Conservation (phyloP, 2,113 vertebrate species). For the Oncorhynchus tshawytscha region DNA sequence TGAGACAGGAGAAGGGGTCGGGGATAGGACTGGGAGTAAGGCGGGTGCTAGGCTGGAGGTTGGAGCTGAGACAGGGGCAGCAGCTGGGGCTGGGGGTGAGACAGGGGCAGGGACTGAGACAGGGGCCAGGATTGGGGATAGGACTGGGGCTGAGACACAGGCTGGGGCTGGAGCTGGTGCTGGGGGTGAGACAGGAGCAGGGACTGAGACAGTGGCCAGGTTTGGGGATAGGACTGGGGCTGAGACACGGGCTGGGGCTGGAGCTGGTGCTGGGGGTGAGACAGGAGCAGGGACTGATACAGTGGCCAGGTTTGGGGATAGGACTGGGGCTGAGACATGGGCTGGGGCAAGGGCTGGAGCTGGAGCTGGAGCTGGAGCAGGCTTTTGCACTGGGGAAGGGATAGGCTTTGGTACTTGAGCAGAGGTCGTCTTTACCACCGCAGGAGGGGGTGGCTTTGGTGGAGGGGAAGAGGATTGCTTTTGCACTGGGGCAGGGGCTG, state of each 20-base stretch:
- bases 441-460: constrained; percentile 61
- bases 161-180: neutral
- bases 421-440: constrained; percentile 62
- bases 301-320: neutral
- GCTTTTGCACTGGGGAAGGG: constrained; percentile 25
- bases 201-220: no score
- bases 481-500: constrained; percentile 68
- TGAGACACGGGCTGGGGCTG: neutral
- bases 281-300: neutral
- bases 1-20: constrained; percentile 41
- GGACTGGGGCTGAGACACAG: neutral
- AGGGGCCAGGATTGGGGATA: neutral
- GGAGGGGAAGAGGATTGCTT: constrained; percentile 54
- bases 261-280: constrained; percentile 19
- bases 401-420: constrained; percentile 42
- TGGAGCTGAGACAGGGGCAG: constrained; percentile 5
- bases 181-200: neutral
- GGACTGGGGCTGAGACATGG: neutral
- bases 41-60: neutral
- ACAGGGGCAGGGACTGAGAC: constrained; percentile 18
- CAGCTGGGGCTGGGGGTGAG: constrained; percentile 9
- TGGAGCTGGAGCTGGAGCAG: neutral
- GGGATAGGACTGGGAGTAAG: constrained; percentile 31
- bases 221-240: neutral
- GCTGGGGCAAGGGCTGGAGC: neutral